Evolutionary conservation across 2,888 invertebrate species (phyloP), one percentile per base, ranked within the genome.

Genomic region (Daptonema setosum): DNA sequence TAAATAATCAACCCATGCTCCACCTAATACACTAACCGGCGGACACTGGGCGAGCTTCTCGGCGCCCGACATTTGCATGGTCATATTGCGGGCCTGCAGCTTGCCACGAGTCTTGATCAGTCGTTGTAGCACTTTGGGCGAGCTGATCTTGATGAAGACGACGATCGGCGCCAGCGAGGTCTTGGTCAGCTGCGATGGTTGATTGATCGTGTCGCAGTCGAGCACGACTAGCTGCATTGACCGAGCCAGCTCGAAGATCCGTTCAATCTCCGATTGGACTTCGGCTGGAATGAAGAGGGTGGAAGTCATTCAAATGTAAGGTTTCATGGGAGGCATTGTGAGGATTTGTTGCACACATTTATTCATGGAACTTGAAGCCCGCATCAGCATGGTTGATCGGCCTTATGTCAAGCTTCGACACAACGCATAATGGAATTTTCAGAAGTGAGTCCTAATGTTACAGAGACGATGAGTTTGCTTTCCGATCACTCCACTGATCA

Each of bases 121-220:
- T 73, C 93, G 81, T 75, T 59, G 57, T 14, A 59, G 54, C 17
- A 87, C 88, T 81, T 95, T 95, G 69, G 90, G 87, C 74, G 91
- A 91, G 69, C 90, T 85, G 73, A 95, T 91, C 79, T 95, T 95
- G 72, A 95, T 80, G 78, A 95, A 93, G 71, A 93, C 93, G 73
- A 91, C 83, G 70, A 88, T 88, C 67, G 95, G 95, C 66, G 93
- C 91, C 71, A 95, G 78, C 62, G 90, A 90, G 64, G 95, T 95
- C 80, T 95, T 95, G 71, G 87, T 87, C 71, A 95, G 80, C 77
- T 95, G 95, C 71, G 91, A 90, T 64, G 95, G 95, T 77, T 95
- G 95, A 78, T 95, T 95, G 75, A 95, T 91, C 68, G 93, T 95
- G 79, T 95, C 95, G 78, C 95, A 95, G 79, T 95, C 95, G 71